phyloP scores from a whole-genome alignment of 2,888 invertebrate species.

The Cremastinae sp. region DNA sequence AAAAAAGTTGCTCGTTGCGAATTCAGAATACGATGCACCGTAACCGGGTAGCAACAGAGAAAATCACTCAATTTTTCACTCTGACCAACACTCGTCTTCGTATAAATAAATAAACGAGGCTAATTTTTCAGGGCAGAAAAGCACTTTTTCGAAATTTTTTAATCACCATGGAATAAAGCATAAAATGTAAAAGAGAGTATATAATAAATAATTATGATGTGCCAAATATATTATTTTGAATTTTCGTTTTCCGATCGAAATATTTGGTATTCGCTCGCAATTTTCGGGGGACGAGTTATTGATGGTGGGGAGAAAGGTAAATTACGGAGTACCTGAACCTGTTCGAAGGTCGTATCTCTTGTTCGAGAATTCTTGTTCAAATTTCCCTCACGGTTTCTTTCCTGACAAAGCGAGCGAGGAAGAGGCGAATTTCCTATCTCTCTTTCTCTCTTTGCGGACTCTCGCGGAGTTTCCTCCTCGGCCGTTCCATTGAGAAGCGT shows the following conservation, averaged over 20 bases:
- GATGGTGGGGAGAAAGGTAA: not conserved
- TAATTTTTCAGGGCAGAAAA: not conserved
- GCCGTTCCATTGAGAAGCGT: conserved; percentile 55
- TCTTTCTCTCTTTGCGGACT: conserved; percentile 37
- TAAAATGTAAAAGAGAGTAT: not conserved
- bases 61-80: conserved; percentile 40
- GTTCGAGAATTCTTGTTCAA: conserved; percentile 33
- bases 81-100: not conserved
- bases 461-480: conserved; percentile 26
- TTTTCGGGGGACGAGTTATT: not conserved
- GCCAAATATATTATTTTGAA: not conserved
- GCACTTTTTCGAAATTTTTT: too few relatives aligned
- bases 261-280: not conserved
- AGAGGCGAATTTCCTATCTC: conserved; percentile 21
- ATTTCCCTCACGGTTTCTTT: conserved; percentile 50
- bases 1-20: conserved; percentile 72
- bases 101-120: conserved; percentile 3
- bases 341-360: conserved; percentile 52
- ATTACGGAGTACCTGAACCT: conserved; percentile 54
- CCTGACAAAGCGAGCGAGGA: conserved; percentile 35
- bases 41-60: conserved; percentile 74
- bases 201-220: conserved; percentile 17
- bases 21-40: conserved; percentile 75
- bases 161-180: not conserved
- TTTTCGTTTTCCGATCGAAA: not conserved